Conservation (phyloP, 2,797 vertebrate genomes). For the Nannoperca australis region DNA sequence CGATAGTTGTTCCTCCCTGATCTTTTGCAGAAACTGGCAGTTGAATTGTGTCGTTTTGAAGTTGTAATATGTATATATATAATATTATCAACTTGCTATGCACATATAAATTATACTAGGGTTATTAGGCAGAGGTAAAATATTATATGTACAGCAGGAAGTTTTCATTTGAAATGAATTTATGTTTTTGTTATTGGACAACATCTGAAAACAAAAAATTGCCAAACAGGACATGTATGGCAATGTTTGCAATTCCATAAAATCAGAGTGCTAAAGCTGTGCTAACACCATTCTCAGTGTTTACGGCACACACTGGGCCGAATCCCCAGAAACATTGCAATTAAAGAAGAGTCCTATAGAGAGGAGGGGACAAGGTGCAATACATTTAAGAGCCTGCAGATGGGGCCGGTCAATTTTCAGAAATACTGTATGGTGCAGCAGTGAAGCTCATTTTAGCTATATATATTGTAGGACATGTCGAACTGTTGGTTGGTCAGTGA, state of each 20-base stretch:
- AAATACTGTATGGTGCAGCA: not conserved
- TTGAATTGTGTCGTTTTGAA: not conserved
- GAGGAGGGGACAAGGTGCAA: not conserved
- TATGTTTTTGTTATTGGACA: not conserved
- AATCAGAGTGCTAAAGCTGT: constrained; percentile 23
- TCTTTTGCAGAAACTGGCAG: not conserved
- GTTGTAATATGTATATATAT: not conserved
- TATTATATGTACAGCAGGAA: not conserved
- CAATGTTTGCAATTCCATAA: constrained; percentile 33
- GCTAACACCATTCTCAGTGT: constrained; percentile 23
- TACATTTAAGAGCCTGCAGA: not conserved
- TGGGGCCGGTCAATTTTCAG: constrained; percentile 14
- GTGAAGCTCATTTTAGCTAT: not conserved
- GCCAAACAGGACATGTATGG: not conserved
- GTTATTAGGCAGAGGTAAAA: not conserved
- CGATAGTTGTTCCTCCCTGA: not conserved
- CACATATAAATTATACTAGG: not conserved
- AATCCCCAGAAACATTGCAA: constrained; percentile 41
- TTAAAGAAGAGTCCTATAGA: constrained; percentile 42
- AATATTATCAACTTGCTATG: not conserved
- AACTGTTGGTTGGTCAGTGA: not conserved
- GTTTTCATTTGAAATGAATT: not conserved
- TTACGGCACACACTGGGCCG: not conserved
- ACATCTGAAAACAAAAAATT: not conserved
- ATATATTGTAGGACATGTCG: not conserved